These are phyloP conservation scores for Heliopora coerulea DNA, from an alignment of 92 coral and sea anemone species.

Conservation along the genomic window DNA sequence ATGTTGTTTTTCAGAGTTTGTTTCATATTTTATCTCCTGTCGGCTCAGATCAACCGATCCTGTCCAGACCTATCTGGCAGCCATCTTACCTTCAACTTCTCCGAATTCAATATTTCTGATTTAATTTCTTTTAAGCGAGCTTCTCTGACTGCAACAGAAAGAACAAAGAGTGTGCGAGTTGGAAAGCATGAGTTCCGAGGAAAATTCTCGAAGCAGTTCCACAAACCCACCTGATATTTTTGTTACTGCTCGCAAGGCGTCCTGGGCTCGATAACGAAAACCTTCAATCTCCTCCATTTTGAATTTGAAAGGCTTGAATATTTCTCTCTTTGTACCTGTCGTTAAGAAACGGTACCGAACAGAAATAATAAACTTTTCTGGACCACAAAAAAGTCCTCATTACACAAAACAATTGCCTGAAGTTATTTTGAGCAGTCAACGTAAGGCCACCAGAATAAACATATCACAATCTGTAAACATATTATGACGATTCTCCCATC, in stretches of 20 bases:
- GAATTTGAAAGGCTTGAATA: slow-evolving; percentile 88
- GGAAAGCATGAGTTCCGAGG: neutral
- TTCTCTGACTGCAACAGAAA: slow-evolving; percentile 68
- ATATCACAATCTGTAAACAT: too few relatives aligned
- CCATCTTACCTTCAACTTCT: slow-evolving; percentile 75
- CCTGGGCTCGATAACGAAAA: slow-evolving; percentile 90
- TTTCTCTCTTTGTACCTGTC: slow-evolving; percentile 36
- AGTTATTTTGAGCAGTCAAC: too few relatives aligned
- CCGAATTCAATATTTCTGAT: slow-evolving; percentile 90
- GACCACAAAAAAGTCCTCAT: too few relatives aligned
- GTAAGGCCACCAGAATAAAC: too few relatives aligned
- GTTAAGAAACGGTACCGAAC: neutral
- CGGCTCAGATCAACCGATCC: too few relatives aligned
- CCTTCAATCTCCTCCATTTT: slow-evolving; percentile 99
- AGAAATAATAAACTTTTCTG: too few relatives aligned
- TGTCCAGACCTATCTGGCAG: too few relatives aligned
- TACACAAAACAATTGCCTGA: too few relatives aligned
- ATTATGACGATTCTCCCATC: too few relatives aligned
- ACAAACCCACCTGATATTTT: slow-evolving; percentile 73
- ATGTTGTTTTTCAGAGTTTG: too few relatives aligned
- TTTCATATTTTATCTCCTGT: too few relatives aligned
- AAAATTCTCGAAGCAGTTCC: too few relatives aligned
- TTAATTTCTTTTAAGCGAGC: slow-evolving; percentile 97
- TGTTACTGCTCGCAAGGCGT: slow-evolving; percentile 93
- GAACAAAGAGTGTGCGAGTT: neutral